phyloP scores from a whole-genome alignment of 2,797 vertebrate genomes.

The Todus mexicanus region DNA sequence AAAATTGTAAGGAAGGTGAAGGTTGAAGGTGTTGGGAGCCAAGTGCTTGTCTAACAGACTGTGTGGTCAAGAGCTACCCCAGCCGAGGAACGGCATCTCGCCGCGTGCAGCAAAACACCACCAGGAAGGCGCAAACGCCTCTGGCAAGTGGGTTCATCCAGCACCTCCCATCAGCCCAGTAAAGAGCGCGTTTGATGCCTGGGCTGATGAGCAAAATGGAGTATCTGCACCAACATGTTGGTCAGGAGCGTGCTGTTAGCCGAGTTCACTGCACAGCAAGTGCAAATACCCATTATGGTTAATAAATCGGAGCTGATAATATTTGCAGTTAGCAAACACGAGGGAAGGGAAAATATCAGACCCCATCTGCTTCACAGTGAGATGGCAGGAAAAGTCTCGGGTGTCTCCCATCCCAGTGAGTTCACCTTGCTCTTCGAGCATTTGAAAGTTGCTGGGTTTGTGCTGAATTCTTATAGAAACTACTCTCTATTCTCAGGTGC shows the following conservation, averaged over 20 bases:
- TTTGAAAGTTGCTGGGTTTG: background rate
- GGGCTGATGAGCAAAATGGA: background rate
- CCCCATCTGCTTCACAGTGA: background rate
- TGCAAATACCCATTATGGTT: background rate
- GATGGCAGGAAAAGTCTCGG: background rate
- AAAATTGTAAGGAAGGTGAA: background rate
- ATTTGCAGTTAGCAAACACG: background rate
- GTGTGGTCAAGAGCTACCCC: background rate
- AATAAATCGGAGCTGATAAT: background rate
- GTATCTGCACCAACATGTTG: background rate
- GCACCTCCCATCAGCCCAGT: background rate
- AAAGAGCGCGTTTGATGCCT: background rate
- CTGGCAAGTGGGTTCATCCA: background rate
- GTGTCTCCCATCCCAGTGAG: background rate
- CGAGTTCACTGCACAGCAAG: background rate
- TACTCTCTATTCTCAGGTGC: background rate
- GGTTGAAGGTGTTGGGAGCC: background rate
- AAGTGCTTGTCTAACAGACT: background rate
- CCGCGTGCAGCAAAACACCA: background rate
- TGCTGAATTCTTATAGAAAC: background rate
- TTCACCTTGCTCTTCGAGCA: background rate
- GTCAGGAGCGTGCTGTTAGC: background rate
- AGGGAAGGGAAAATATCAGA: background rate
- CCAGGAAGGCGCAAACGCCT: background rate
- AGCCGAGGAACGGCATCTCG: background rate